Evolutionary conservation across 2,113 vertebrate genomes (phyloP).

Genomic region (Leucopsar rothschildi): DNA sequence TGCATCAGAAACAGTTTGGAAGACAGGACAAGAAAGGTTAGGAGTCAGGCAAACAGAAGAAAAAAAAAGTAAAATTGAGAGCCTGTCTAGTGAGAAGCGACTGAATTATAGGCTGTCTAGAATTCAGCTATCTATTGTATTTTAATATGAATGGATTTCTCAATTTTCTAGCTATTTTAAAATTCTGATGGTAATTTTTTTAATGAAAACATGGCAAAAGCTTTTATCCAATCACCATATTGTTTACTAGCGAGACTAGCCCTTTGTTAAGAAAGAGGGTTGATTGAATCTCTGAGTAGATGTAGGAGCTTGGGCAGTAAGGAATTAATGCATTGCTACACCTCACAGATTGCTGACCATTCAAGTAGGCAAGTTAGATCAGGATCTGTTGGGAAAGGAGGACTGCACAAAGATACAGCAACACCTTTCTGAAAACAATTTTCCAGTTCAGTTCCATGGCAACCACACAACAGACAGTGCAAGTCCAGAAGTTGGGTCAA

Average conservation of each 20-base stretch:
- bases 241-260: not conserved
- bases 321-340: too few relatives aligned
- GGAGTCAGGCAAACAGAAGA: not conserved
- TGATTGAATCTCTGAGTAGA: not conserved
- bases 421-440: not conserved
- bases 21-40: not conserved
- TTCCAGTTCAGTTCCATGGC: not conserved
- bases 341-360: not conserved
- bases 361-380: not conserved
- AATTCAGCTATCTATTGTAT: accelerated
- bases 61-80: not conserved
- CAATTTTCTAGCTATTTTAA: not conserved
- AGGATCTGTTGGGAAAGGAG: not conserved
- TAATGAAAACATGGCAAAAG: not conserved
- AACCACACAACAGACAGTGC: not conserved
- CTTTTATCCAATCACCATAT: not conserved
- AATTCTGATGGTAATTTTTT: not conserved
- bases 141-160: not conserved
- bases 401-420: accelerated
- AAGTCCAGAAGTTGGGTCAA: not conserved
- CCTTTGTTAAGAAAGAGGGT: not conserved
- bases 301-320: not conserved
- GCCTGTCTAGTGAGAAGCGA: not conserved
- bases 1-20: not conserved
- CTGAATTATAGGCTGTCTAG: not conserved